Evolutionary conservation across 2,888 invertebrate species (phyloP), one percentile per base, ranked within the genome.

Genomic region (Cerastis rubricosa): DNA sequence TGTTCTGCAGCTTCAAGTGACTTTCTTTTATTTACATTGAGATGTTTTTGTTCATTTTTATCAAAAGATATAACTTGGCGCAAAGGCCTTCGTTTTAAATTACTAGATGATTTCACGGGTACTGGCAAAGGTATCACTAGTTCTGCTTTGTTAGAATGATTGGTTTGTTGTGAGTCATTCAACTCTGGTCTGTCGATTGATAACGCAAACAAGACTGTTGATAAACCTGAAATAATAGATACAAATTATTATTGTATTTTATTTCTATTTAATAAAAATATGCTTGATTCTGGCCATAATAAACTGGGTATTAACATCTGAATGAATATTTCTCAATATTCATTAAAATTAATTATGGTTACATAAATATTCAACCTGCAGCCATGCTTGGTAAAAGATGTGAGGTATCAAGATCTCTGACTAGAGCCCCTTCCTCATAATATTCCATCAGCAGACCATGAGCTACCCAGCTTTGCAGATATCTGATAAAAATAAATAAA

Each of bases 121-220:
- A 97, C 94, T 1, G 98, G 97, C 25, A 98, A 97, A 81, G 97
- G 97, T 90, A 98, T 98, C 63, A 98, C 97, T 72, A 98, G 98
- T 92, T 98, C 97, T 70, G 97, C 91, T 93, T 95, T 95, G 81
- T 92, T 95, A 40, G 94, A 94, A 89, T 95, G 97, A 90, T 89
- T 96, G 75, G 91, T 93, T 91, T 94, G 97, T 88, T 95, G 95
- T 93, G 95, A 96, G 93, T 97, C 97, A 94, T 98, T 98, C 75
- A 99, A 97, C 92, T 98, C 98, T 47, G 98, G 97, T 94, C 98
- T 98, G 96, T 99, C 99, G 80, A 99, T 98, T 90, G 98, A 98
- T 92, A 99, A 97, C 40, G 99, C 99, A 96, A 99, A 99, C 85
- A 99, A 97, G 91, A 99, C 98, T 72, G 99, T 98, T 85, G 98